Base-by-base conservation (phyloP, 2,113 vertebrate genomes). In the Pelobates fuscus region DNA sequence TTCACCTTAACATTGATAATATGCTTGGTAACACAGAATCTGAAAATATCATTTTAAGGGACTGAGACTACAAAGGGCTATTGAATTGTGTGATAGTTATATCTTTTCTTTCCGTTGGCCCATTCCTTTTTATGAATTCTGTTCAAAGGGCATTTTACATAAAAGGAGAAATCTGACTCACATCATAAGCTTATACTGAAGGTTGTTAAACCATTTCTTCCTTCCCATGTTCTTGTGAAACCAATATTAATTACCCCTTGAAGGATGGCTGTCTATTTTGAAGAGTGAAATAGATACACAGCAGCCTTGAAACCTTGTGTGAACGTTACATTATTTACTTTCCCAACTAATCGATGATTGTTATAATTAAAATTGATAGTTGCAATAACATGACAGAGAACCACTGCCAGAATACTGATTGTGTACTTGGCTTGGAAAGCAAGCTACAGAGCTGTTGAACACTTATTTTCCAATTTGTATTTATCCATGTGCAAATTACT, bases 331-430 rank as follows among this genome's bases (percentile, higher is more conserved):
- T 89, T 90, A 91, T 88, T 91, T 88, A 90, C 88, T 90, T 90
- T 92, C 77, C 81, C 86, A 89, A 82, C 85, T 85, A 90, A 92
- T 93, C 92, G 88, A 93, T 93, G 92, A 90, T 90, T 89, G 89
- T 91, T 91, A 92, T 93, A 93, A 93, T 92, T 93, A 93, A 92
- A 93, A 93, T 91, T 92, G 92, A 93, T 92, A 92, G 89, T 86
- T 87, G 82, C 88, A 90, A 91, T 91, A 91, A 91, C 87, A 87
- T 89, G 91, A 91, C 82, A 81, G 83, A 91, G 78, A 81, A 79
- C 83, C 80, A 80, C 86, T 89, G 89, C 88, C 89, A 90, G 89
- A 88, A 92, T 90, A 86, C 86, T 89, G 88, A 92, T 93, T 91
- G 90, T 87, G 80, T 88, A 90, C 88, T 91, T 91, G 92, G 87